Evolutionary conservation across 2,113 vertebrate genomes (phyloP).

Genomic region (Jacana jacana): DNA sequence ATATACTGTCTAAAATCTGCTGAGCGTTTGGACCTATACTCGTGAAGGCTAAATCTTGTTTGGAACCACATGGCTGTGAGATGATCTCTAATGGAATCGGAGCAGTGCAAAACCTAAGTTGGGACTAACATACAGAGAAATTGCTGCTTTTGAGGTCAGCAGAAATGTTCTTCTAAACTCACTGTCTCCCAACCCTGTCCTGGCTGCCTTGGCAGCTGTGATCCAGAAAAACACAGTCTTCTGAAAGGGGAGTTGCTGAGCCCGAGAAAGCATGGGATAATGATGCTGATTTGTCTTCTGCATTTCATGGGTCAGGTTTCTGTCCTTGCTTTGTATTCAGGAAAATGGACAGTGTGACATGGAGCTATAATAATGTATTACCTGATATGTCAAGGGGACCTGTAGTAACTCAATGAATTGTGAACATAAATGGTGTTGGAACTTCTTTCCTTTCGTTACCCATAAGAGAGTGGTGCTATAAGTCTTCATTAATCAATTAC

Average conservation of each 20-base stretch:
- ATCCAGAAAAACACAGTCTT: not conserved
- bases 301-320: not conserved
- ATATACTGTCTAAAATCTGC: not conserved
- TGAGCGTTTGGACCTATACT: not conserved
- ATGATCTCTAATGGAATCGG: not conserved
- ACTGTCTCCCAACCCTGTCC: not conserved
- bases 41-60: not conserved
- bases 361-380: not conserved
- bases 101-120: not conserved
- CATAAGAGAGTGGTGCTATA: not conserved
- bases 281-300: not conserved
- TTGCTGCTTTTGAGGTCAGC: not conserved
- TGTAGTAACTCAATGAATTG: not conserved
- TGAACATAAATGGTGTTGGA: not conserved
- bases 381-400: not conserved
- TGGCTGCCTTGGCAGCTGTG: not conserved
- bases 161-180: not conserved
- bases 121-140: not conserved
- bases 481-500: constrained; percentile 23
- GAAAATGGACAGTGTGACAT: not conserved
- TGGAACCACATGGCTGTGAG: not conserved
- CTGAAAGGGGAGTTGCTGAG: not conserved
- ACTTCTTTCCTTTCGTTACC: not conserved
- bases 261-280: not conserved
- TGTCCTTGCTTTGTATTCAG: not conserved